Evolutionary conservation across 1,140 invertebrate genomes (phyloP).

Genomic region (Cotesia typhae): DNA sequence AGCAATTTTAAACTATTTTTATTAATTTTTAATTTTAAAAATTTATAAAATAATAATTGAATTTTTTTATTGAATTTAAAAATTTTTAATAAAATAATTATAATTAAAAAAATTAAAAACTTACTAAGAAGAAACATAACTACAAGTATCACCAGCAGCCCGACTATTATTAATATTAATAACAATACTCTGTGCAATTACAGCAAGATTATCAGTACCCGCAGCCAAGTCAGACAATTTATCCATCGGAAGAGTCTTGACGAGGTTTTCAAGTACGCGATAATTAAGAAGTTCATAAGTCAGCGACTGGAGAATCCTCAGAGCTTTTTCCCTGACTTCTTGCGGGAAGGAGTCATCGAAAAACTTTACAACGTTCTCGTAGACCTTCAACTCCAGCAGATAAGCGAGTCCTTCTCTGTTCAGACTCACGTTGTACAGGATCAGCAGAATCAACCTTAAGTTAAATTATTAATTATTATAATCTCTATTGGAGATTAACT

Average conservation of each 20-base stretch:
- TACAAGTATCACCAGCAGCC: neutral
- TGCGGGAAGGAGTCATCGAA: slow-evolving; percentile 42
- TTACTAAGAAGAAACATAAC: neutral
- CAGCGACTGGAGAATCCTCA: slow-evolving; percentile 56
- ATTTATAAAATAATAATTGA: no score
- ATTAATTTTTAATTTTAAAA: no score
- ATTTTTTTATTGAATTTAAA: no score
- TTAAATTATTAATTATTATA: no score
- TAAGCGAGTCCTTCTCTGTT: slow-evolving; percentile 51
- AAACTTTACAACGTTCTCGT: slow-evolving; percentile 45
- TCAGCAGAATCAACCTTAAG: slow-evolving; percentile 46
- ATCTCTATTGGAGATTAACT: no score
- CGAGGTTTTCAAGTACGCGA: slow-evolving; percentile 34
- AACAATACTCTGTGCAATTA: neutral
- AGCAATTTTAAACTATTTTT: no score
- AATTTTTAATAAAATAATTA: neutral
- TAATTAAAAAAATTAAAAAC: neutral
- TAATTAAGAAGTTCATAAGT: slow-evolving; percentile 50
- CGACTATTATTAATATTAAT: slow-evolving; percentile 18
- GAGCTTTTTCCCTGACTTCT: slow-evolving; percentile 49
- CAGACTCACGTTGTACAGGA: slow-evolving; percentile 60
- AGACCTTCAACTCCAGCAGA: slow-evolving; percentile 48
- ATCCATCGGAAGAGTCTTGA: slow-evolving; percentile 43
- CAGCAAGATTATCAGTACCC: slow-evolving; percentile 14
- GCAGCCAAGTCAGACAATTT: slow-evolving; percentile 44